Evolutionary conservation across 2,888 invertebrate species (phyloP), one percentile per base, ranked within the genome.

Genomic region (Melieria picta): DNA sequence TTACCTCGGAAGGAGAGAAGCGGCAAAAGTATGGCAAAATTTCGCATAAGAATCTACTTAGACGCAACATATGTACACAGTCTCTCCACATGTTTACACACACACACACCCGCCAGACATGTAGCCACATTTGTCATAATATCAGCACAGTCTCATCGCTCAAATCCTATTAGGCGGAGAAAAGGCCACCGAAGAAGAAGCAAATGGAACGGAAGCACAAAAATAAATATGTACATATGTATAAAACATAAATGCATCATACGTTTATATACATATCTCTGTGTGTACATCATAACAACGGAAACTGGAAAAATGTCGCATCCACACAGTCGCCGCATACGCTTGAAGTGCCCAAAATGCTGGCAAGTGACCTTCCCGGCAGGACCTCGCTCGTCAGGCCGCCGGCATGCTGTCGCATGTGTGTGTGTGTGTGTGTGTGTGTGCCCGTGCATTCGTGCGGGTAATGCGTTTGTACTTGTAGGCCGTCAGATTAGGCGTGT

Each of bases 101-200:
- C 30, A 30, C 30, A 30, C 30, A 30, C 30, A 30, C 2, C 30
- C 30, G 30, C 30, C 2, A 30, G 30, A 30, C 30, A 16, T 55
- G 7, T 52, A 11, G 43, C 9, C 64, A 52, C 55, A 65, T 65
- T 65, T 65, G 55, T 65, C 64, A 65, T 65, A 65, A 65, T 65
- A n/a, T 65, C 64, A 55, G 45, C 64, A 52, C 52, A 50, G 55
- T 55, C 52, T 45, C 55, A 52, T 65, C 55, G 55, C 64, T 55
- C 64, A 65, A 65, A 65, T 55, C 42, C 52, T 45, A 45, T 55
- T 65, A 65, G 64, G 5, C 55, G 43, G 64, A 13, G 43, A 16
- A 55, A 43, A 45, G 64, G 52, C 16, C 52, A 43, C 52, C 9
- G 4, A 11, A 42, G 55, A 50, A 64, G 45, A 52, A 7, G 9